These are phyloP conservation scores for Litoditis marina DNA, from an alignment of 2,888 invertebrate genomes.

Conservation along the genomic window DNA sequence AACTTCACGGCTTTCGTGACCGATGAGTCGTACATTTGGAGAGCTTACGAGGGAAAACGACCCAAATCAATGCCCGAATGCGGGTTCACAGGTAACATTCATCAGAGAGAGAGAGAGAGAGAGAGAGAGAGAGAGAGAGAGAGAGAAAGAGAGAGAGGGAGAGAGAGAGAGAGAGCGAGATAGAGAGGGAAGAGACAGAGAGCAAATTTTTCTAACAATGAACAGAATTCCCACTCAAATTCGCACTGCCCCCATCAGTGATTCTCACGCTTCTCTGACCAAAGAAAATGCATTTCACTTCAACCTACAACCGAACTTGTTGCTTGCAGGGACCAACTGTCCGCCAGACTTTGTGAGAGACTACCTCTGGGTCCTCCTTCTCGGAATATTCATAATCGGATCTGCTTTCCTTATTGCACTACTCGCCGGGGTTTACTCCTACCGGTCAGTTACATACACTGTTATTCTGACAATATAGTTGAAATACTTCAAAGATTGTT, in stretches of 20 bases:
- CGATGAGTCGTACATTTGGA: conserved; percentile 23
- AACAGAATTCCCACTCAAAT: too few relatives aligned
- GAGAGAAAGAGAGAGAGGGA: too few relatives aligned
- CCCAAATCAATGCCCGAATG: conserved; percentile 30
- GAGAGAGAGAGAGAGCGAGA: too few relatives aligned
- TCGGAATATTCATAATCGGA: conserved; percentile 27
- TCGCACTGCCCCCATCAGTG: too few relatives aligned
- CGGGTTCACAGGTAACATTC: conserved; percentile 38
- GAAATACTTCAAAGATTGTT: too few relatives aligned
- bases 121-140: too few relatives aligned
- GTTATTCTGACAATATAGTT: too few relatives aligned
- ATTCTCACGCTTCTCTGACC: too few relatives aligned
- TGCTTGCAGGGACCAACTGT: conserved; percentile 20
- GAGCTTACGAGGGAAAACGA: conserved; percentile 21
- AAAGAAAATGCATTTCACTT: too few relatives aligned
- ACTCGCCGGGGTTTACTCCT: conserved; percentile 23
- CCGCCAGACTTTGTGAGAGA: conserved; percentile 32
- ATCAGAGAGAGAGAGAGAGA: too few relatives aligned
- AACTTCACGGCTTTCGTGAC: conserved; percentile 25
- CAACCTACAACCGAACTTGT: not conserved
- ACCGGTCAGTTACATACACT: not conserved
- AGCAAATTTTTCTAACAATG: too few relatives aligned
- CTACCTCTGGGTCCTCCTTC: conserved; percentile 38
- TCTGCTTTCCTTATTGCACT: conserved; percentile 24
- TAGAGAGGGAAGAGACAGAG: too few relatives aligned